Conservation (phyloP, 2,113 vertebrate species). For the Daphoenositta chrysoptera region DNA sequence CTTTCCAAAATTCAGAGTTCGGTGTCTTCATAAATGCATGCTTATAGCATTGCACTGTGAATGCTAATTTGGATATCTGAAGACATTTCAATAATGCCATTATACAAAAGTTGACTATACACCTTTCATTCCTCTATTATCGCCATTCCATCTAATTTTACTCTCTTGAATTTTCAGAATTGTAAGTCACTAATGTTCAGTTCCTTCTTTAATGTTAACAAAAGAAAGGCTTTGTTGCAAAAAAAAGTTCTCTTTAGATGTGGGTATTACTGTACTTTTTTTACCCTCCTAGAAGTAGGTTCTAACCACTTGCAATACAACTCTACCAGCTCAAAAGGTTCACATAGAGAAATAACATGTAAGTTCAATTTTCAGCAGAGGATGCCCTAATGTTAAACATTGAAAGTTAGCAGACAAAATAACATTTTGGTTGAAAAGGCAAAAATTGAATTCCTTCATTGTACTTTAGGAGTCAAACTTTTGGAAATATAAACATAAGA, state of each 20-base stretch:
- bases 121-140: neutral
- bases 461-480: neutral
- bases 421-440: neutral
- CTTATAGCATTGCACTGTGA: neutral
- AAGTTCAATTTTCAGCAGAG: neutral
- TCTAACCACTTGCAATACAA: neutral
- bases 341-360: fast-evolving
- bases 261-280: neutral
- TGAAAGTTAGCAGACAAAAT: neutral
- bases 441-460: neutral
- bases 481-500: neutral
- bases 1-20: neutral
- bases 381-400: neutral
- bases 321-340: neutral
- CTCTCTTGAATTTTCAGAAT: neutral
- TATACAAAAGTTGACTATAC: neutral
- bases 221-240: neutral
- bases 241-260: neutral
- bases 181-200: neutral
- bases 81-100: neutral
- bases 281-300: neutral
- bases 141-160: neutral
- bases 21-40: neutral
- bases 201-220: neutral
- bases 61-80: neutral